Evolutionary conservation across 2,888 invertebrate species (phyloP).

Genomic region (Lumbricus terrestris): DNA sequence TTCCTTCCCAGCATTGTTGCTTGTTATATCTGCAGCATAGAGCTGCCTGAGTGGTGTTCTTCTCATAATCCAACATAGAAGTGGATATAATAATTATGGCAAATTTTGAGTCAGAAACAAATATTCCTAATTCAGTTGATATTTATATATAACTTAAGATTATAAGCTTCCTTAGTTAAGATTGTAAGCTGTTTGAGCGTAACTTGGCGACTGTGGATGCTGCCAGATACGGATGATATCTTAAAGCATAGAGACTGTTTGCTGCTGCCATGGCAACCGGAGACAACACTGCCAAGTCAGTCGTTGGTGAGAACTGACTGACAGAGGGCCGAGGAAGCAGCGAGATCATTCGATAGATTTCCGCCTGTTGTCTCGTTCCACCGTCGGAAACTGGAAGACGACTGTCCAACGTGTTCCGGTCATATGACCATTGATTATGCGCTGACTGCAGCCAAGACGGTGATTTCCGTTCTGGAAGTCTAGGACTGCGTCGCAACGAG

Average conservation of each 20-base stretch:
- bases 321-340: background rate
- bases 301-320: background rate
- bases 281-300: background rate
- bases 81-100: background rate
- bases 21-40: background rate
- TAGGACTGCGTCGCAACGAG: background rate
- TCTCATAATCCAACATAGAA: background rate
- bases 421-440: background rate
- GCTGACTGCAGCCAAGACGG: background rate
- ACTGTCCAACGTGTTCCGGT: background rate
- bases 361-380: background rate
- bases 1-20: background rate
- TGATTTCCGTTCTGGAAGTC: background rate
- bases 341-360: background rate
- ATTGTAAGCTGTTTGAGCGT: background rate
- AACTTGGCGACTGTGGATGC: background rate
- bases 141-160: background rate
- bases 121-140: background rate
- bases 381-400: background rate
- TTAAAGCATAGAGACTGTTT: background rate
- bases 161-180: background rate
- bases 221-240: conserved; percentile 8
- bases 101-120: background rate
- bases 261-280: background rate
- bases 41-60: background rate